These are phyloP conservation scores for Odobenus rosmarus DNA, from an alignment of 2,113 vertebrate genomes.

Conservation along the genomic window DNA sequence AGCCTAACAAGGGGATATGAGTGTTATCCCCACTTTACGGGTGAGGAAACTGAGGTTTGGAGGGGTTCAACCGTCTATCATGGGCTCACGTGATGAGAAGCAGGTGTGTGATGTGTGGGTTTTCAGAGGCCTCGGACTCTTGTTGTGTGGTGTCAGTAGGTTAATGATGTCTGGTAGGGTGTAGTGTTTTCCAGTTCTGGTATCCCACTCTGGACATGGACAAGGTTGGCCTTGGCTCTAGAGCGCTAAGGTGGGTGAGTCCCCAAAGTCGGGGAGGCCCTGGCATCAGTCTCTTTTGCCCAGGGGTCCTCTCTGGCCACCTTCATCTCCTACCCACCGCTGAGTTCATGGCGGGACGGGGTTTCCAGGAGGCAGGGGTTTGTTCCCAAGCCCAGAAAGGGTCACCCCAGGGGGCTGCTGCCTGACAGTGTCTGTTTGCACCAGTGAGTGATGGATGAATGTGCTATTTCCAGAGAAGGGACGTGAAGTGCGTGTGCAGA, in stretches of 20 bases:
- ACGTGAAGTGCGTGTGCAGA: neutral
- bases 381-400: neutral
- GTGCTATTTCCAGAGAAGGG: too few species aligned
- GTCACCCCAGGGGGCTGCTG: neutral
- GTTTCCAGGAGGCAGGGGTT: neutral
- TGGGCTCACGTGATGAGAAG: neutral
- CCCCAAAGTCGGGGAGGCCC: neutral
- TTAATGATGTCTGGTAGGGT: neutral
- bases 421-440: neutral
- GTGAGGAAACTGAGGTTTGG: neutral
- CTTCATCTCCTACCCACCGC: neutral
- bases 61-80: neutral
- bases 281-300: neutral
- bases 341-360: neutral
- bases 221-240: neutral
- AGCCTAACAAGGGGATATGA: neutral
- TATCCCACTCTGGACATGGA: neutral
- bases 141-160: neutral
- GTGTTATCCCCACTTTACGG: neutral
- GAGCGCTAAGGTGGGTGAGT: neutral
- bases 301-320: neutral
- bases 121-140: constrained; percentile 29
- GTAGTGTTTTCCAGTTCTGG: neutral
- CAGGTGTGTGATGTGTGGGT: neutral
- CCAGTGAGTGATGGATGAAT: neutral